Conservation (phyloP, 1,140 invertebrate species). For the Polypedilum vanderplanki region DNA sequence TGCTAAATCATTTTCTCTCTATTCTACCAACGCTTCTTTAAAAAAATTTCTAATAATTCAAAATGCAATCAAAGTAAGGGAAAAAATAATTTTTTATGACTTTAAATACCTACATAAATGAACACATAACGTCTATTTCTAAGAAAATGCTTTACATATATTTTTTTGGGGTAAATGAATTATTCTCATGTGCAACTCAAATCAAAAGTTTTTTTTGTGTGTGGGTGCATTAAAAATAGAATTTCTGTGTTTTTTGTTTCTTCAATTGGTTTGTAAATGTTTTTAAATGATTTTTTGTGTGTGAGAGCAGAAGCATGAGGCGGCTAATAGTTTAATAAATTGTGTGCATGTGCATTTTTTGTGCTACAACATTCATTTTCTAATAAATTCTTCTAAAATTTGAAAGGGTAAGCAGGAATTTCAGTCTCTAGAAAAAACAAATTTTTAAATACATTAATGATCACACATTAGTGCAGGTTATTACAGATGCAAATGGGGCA, state of each 20-base stretch:
- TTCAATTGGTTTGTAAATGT: neutral
- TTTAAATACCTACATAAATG: constrained; percentile 28
- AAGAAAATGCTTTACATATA: no score
- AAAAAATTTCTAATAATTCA: no score
- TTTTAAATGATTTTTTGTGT: neutral
- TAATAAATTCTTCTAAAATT: neutral
- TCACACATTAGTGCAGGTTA: constrained; percentile 7
- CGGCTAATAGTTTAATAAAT: neutral
- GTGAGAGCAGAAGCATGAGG: neutral
- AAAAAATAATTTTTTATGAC: neutral
- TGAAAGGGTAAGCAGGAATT: constrained; percentile 8
- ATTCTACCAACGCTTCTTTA: constrained; percentile 13
- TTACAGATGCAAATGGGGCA: no score
- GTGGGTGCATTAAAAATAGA: no score
- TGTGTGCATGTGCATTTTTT: neutral
- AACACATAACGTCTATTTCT: no score
- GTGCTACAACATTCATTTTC: neutral
- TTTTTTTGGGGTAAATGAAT: no score
- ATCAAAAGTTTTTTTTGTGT: no score
- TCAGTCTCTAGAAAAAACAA: constrained; percentile 16
- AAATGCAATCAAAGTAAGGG: neutral
- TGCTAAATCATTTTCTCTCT: neutral
- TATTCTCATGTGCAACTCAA: no score
- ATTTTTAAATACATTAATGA: neutral
- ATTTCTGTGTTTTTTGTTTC: no score